phyloP scores from a whole-genome alignment of 2,797 vertebrate species.

The Propithecus deckenii region DNA sequence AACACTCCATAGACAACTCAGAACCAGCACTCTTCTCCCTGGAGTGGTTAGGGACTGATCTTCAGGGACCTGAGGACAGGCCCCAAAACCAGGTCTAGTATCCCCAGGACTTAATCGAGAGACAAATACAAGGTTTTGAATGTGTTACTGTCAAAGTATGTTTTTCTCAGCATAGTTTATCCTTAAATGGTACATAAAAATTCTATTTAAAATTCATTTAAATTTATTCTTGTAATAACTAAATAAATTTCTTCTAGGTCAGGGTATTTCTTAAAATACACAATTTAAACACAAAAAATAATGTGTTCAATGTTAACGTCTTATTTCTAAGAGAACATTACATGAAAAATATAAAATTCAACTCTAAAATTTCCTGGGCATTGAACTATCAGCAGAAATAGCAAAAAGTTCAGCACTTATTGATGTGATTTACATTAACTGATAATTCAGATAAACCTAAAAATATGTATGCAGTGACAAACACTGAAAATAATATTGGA shows the following conservation, averaged over 20 bases:
- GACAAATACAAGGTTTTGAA: neutral
- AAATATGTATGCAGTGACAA: neutral
- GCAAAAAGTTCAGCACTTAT: neutral
- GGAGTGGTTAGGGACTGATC: too few species aligned
- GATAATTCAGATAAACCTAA: neutral
- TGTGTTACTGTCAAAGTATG: neutral
- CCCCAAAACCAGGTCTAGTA: too few species aligned
- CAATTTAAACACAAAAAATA: neutral
- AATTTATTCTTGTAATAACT: neutral
- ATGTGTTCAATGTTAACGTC: neutral
- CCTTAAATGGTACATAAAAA: neutral
- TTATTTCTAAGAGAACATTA: neutral
- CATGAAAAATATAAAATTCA: neutral
- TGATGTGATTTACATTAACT: neutral
- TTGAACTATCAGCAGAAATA: neutral
- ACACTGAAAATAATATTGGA: neutral
- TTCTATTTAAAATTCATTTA: neutral
- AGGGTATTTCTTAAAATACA: neutral
- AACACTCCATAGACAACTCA: too few species aligned
- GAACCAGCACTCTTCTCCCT: too few species aligned
- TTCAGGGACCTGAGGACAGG: too few species aligned
- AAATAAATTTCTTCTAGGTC: neutral
- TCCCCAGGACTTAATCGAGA: too few species aligned
- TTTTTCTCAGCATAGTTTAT: neutral
- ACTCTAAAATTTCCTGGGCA: neutral